These are phyloP conservation scores for Cactoblastis cactorum DNA, from an alignment of 2,888 invertebrate genomes.

Conservation along the genomic window DNA sequence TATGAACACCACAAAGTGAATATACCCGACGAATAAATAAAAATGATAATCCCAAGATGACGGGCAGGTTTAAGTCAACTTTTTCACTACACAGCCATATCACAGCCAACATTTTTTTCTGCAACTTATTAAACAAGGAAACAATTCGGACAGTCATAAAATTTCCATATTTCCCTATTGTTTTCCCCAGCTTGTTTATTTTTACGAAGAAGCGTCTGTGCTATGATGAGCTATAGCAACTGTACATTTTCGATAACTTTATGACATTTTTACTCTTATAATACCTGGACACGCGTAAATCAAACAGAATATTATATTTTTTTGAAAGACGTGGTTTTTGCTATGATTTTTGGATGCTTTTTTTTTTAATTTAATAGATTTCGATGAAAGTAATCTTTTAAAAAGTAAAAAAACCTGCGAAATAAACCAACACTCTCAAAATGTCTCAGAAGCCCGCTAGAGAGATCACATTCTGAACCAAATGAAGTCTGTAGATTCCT, in stretches of 20 bases:
- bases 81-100: constrained; percentile 4
- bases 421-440: too few species aligned
- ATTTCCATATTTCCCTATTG: constrained; percentile 6
- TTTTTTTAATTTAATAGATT: too few species aligned
- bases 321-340: too few species aligned
- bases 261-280: too few species aligned
- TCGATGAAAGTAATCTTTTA: too few species aligned
- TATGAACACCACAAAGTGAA: not conserved
- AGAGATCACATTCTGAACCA: not conserved
- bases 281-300: too few species aligned
- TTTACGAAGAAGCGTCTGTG: not conserved
- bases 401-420: too few species aligned
- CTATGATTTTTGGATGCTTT: too few species aligned
- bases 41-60: not conserved
- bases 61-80: not conserved
- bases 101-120: constrained; percentile 12
- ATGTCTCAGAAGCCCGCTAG: too few species aligned
- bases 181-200: constrained; percentile 3
- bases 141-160: constrained; percentile 5
- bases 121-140: constrained; percentile 8
- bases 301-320: too few species aligned
- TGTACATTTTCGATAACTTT: too few species aligned
- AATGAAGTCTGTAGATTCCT: constrained; percentile 29
- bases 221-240: too few species aligned
- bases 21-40: not conserved